These are phyloP conservation scores for Coronaproctus castanopsis DNA, from an alignment of 2,888 invertebrate genomes.

Conservation along the genomic window DNA sequence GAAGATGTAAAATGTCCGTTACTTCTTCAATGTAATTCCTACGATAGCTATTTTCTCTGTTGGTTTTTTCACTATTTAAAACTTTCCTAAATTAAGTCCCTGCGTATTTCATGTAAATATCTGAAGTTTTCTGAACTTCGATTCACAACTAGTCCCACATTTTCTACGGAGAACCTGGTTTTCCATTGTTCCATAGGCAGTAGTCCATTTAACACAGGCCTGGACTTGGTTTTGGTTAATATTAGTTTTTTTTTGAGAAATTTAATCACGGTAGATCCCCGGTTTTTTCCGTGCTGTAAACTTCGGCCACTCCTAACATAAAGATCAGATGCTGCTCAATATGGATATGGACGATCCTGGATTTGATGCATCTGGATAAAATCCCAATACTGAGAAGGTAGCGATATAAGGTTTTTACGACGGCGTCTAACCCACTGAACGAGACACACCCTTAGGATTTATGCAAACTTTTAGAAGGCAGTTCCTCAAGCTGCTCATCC, in stretches of 20 bases:
- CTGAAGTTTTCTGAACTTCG: not conserved
- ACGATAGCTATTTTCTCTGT: not conserved
- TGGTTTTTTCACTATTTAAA: not conserved
- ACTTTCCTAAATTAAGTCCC: not conserved
- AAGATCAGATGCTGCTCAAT: not conserved
- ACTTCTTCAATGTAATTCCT: not conserved
- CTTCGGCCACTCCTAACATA: not conserved
- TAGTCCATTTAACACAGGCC: not conserved
- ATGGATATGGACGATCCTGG: not conserved
- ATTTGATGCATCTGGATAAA: not conserved
- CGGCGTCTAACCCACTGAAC: not conserved
- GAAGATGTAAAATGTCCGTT: not conserved
- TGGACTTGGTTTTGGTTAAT: not conserved
- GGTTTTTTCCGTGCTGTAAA: not conserved
- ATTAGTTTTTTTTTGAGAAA: not conserved
- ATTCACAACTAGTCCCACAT: not conserved
- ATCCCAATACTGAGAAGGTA: not conserved
- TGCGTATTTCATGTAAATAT: not conserved
- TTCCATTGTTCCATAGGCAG: not conserved
- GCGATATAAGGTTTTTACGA: not conserved
- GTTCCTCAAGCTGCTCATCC: not conserved
- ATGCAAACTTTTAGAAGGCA: not conserved
- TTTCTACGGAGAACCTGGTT: not conserved
- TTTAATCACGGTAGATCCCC: not conserved
- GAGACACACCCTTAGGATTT: not conserved